phyloP scores from a whole-genome alignment of 1,140 invertebrate genomes.

The Drosophila quadrilineata region DNA sequence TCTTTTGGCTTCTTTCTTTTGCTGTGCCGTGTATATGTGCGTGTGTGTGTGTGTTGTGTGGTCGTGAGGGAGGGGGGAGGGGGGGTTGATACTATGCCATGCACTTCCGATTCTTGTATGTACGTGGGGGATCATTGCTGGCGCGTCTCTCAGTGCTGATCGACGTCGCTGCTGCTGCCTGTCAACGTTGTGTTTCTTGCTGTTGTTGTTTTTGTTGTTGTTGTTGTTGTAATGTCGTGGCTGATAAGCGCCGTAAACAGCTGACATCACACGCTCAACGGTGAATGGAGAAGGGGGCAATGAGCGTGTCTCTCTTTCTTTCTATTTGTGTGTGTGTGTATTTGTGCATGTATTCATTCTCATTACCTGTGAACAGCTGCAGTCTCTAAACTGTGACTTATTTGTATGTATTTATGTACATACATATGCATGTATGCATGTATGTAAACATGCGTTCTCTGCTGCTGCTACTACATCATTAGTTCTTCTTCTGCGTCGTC shows the following conservation, averaged over 20 bases:
- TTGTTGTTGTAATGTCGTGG: conserved; percentile 1
- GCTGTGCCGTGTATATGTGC: too few species aligned
- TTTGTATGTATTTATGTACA: background rate
- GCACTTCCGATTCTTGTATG: conserved; percentile 33
- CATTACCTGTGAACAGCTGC: too few species aligned
- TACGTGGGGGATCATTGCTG: conserved; percentile 25
- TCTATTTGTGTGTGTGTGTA: background rate
- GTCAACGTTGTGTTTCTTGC: background rate
- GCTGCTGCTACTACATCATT: too few species aligned
- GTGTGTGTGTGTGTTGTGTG: background rate
- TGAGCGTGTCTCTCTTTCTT: background rate
- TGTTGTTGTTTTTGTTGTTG: conserved; percentile 3
- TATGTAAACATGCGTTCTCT: too few species aligned
- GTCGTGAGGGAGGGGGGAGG: background rate
- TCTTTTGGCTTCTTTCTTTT: background rate
- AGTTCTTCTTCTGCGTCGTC: too few species aligned
- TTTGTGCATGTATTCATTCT: too few species aligned
- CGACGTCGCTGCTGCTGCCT: too few species aligned
- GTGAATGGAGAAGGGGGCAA: background rate
- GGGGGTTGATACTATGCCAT: background rate
- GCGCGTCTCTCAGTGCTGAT: conserved; percentile 23
- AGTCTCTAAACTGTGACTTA: too few species aligned
- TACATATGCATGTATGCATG: background rate
- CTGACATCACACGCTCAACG: conserved; percentile 20
- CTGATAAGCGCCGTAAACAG: conserved; percentile 32